Percentiles rank a stretch among this genome's conserved stretches.
Evolutionary conservation across 2,888 invertebrate genomes (phyloP).

Genomic region (Acanthosoma haemorrhoidale): DNA sequence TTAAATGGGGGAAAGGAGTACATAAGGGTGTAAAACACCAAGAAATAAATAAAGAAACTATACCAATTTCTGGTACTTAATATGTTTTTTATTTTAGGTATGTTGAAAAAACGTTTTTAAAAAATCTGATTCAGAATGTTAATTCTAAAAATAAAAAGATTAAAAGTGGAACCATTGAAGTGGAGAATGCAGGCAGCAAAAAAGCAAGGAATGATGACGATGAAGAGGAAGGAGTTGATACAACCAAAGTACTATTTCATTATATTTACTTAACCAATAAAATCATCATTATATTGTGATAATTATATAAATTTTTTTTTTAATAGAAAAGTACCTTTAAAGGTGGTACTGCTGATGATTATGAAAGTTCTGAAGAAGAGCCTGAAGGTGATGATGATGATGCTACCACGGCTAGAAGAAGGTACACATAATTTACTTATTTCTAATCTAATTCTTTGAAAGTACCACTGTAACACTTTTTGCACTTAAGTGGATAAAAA

Average conservation of each 20-base stretch:
- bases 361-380: slow-evolving; percentile 62
- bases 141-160: not conserved
- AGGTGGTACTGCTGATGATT: slow-evolving; percentile 41
- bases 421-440: slow-evolving; percentile 18
- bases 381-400: slow-evolving; percentile 54
- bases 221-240: slow-evolving; percentile 39
- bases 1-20: no score
- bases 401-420: slow-evolving; percentile 43
- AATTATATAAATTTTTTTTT: not conserved
- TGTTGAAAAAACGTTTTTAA: slow-evolving; percentile 68
- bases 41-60: no score
- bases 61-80: no score
- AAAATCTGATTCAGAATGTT: slow-evolving; percentile 49
- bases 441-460: not conserved
- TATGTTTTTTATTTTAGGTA: slow-evolving; percentile 48
- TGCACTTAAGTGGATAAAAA: no score
- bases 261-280: not conserved
- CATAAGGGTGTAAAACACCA: no score
- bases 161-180: slow-evolving; percentile 7
- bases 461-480: no score
- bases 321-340: slow-evolving; percentile 29
- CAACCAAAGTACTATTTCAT: not conserved
- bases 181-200: not conserved
- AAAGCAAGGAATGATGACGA: slow-evolving; percentile 43
- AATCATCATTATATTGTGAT: no score